Conservation (phyloP, 2,113 vertebrate genomes). For the Syrmaticus mikado region DNA sequence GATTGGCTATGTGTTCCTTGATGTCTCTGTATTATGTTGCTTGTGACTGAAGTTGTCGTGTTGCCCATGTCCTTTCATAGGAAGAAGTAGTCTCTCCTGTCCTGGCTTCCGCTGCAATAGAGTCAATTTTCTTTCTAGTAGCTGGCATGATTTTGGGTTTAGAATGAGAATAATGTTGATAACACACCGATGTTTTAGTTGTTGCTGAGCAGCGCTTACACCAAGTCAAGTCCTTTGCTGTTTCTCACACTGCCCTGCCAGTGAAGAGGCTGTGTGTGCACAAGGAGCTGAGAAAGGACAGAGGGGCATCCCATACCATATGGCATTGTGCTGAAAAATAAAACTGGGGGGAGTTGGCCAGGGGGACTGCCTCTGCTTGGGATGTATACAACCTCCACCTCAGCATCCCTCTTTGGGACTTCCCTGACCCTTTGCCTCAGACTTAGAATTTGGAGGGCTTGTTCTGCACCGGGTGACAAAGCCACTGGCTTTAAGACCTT, state of each 20-base stretch:
- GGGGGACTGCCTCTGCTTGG: not conserved
- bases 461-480: not conserved
- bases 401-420: not conserved
- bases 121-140: not conserved
- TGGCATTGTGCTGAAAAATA: not conserved
- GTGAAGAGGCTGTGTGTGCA: not conserved
- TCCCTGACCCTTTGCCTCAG: not conserved
- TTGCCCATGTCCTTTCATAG: not conserved
- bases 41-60: not conserved
- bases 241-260: not conserved
- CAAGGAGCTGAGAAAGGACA: not conserved
- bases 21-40: not conserved
- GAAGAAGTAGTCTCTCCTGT: not conserved
- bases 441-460: not conserved
- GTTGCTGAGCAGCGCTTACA: not conserved
- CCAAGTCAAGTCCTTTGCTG: not conserved
- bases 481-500: conserved; percentile 19
- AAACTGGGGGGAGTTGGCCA: not conserved
- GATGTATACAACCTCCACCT: not conserved
- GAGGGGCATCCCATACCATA: not conserved
- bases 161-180: not conserved
- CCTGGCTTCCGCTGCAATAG: not conserved
- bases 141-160: not conserved
- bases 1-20: not conserved
- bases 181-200: not conserved